A percentile compares a stretch with the other conserved stretches of the same genome.
phyloP scores from a whole-genome alignment of 2,888 invertebrate genomes.

The Geophilus truncorum region DNA sequence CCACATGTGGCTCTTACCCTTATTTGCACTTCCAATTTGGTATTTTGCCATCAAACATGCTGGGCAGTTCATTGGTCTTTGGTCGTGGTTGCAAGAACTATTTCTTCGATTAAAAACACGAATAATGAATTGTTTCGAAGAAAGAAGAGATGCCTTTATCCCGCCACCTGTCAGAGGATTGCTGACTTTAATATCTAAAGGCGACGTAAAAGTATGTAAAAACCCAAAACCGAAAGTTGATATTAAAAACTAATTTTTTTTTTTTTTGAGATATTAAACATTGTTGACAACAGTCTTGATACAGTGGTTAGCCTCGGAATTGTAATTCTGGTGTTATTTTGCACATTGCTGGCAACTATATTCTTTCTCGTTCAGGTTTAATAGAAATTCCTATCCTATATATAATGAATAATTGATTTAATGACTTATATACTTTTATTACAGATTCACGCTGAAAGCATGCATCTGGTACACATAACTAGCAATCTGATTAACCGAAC shows the following conservation, averaged over 20 bases:
- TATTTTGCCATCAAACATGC: conserved; percentile 60
- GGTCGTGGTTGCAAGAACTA: background rate
- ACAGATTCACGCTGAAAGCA: conserved; percentile 88
- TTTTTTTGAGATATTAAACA: conserved; percentile 39
- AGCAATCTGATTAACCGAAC: conserved; percentile 84
- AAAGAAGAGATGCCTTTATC: conserved; percentile 49
- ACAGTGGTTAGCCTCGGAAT: conserved; percentile 79
- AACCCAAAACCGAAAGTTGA: background rate
- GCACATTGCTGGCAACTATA: conserved; percentile 69
- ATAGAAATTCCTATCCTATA: background rate
- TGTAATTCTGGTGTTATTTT: conserved; percentile 75
- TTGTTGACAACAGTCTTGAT: conserved; percentile 56
- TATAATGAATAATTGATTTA: too few relatives aligned
- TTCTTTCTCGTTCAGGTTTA: conserved; percentile 76
- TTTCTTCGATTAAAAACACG: background rate
- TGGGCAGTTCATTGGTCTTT: background rate
- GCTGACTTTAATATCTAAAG: conserved; percentile 58
- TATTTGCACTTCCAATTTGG: conserved; percentile 69
- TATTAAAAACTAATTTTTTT: conserved; percentile 22
- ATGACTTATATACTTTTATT: conserved; percentile 41
- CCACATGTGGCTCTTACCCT: conserved; percentile 72
- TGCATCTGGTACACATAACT: conserved; percentile 81
- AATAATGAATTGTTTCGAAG: conserved; percentile 1
- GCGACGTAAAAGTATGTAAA: conserved; percentile 47
- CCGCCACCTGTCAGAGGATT: conserved; percentile 72